phyloP scores from a whole-genome alignment of 2,888 invertebrate genomes.

The Cepaea hortensis region DNA sequence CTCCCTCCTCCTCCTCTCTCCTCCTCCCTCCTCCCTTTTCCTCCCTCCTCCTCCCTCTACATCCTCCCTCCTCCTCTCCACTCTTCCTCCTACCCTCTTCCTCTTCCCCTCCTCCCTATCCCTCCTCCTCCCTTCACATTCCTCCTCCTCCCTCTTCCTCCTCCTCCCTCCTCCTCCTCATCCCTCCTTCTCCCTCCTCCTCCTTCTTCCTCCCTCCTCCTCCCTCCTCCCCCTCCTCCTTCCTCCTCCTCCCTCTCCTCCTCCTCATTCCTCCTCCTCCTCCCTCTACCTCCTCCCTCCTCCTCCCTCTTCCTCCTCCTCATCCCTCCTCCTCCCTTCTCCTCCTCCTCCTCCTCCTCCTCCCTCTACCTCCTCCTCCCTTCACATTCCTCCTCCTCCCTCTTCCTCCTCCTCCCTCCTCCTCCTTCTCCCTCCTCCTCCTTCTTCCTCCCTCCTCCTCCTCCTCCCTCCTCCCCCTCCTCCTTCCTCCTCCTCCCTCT shows the following conservation, averaged over 20 bases:
- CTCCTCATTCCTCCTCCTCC: neutral
- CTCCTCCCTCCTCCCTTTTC: neutral
- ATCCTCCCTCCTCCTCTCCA: neutral
- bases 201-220: neutral
- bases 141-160: neutral
- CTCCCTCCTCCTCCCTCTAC: neutral
- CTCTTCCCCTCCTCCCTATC: neutral
- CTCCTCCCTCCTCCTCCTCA: neutral
- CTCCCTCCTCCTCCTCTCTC: no score
- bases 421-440: neutral
- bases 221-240: neutral
- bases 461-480: slow-evolving; percentile 31
- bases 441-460: neutral
- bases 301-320: neutral
- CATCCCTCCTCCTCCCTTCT: neutral
- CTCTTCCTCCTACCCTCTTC: no score
- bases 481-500: neutral
- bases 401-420: neutral
- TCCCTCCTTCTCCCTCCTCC: neutral
- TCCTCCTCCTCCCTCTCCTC: neutral
- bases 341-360: neutral
- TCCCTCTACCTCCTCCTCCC: neutral
- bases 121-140: no score
- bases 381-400: neutral
- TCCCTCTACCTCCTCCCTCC: neutral